Evolutionary conservation across 2,797 vertebrate genomes (phyloP).

Genomic region (Margarornis squamiger): DNA sequence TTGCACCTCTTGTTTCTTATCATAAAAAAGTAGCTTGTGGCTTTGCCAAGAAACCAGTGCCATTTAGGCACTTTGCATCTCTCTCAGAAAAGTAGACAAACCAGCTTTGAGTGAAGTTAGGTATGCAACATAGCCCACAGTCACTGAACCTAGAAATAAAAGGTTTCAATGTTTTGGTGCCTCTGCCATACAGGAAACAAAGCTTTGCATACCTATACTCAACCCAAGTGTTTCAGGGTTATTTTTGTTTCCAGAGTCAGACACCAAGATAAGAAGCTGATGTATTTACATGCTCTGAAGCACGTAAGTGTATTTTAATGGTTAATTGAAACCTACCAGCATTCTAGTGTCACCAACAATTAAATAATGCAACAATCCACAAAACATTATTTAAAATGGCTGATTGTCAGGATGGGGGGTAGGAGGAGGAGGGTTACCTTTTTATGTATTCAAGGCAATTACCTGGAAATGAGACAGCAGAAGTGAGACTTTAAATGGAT

Average conservation of each 20-base stretch:
- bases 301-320: not conserved
- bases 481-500: not conserved
- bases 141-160: not conserved
- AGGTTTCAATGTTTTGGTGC: not conserved
- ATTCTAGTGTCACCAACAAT: not conserved
- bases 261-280: not conserved
- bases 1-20: not conserved
- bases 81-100: conserved; percentile 3
- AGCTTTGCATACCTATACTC: conserved; percentile 32
- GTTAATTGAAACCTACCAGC: not conserved
- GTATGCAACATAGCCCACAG: not conserved
- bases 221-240: conserved; percentile 17
- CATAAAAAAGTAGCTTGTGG: not conserved
- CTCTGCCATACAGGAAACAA: conserved; percentile 17
- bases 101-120: not conserved
- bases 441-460: not conserved
- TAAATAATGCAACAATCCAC: not conserved
- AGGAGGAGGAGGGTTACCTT: not conserved
- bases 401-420: not conserved
- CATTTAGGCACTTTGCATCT: not conserved
- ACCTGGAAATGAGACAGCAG: not conserved
- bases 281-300: not conserved
- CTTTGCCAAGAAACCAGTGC: not conserved
- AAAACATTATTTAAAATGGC: not conserved
- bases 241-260: conserved; percentile 19